Conservation (phyloP, 2,888 invertebrate genomes). For the Alsophila aescularia region DNA sequence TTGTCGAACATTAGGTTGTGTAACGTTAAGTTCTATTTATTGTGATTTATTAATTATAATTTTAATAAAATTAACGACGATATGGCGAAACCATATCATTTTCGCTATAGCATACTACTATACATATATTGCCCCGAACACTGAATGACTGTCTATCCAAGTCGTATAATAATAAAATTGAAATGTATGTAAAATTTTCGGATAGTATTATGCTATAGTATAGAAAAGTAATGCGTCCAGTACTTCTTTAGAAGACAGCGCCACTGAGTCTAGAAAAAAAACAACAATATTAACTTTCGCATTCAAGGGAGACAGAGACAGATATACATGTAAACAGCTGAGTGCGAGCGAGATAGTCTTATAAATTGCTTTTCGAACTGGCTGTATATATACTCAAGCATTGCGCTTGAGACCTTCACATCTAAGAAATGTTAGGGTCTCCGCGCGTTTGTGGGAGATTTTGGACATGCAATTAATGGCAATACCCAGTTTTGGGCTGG, state of each 20-base stretch:
- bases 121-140: neutral
- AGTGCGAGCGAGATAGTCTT: slow-evolving; percentile 19
- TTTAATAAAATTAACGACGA: slow-evolving; percentile 20
- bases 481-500: neutral
- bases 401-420: slow-evolving; percentile 19
- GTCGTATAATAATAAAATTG: neutral
- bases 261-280: neutral
- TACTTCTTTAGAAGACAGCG: neutral
- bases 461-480: slow-evolving; percentile 1
- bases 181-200: neutral
- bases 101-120: slow-evolving; percentile 18
- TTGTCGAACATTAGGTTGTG: slow-evolving; percentile 62
- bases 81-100: slow-evolving; percentile 28
- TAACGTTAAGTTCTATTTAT: slow-evolving; percentile 69
- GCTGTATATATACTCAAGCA: slow-evolving; percentile 6
- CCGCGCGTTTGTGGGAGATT: slow-evolving; percentile 1
- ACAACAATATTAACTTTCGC: neutral
- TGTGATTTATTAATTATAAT: slow-evolving; percentile 63
- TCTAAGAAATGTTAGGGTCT: slow-evolving; percentile 1
- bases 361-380: neutral
- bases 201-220: slow-evolving; percentile 7
- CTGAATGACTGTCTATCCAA: neutral
- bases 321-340: slow-evolving; percentile 4
- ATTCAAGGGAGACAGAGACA: slow-evolving; percentile 12
- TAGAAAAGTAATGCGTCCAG: slow-evolving; percentile 10